A percentile compares a stretch with the other conserved stretches of the same genome.
Conservation (phyloP, 1,140 invertebrate genomes). For the Dinothrombium tinctorium region DNA sequence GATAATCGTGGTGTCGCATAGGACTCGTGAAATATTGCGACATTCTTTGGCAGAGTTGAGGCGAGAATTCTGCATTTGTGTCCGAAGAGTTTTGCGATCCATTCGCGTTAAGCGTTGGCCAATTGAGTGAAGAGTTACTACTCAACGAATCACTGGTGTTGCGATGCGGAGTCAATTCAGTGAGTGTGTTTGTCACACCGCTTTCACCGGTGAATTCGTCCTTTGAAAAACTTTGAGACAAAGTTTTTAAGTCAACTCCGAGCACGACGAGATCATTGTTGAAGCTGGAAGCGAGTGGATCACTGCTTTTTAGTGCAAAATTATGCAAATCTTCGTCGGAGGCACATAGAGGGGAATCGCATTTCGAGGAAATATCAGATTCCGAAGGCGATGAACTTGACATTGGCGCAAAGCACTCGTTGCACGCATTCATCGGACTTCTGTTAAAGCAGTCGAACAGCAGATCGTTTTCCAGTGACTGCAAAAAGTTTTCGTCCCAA, state of each 20-base stretch:
- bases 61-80: no score
- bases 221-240: background rate
- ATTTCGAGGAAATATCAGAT: background rate
- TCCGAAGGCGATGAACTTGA: background rate
- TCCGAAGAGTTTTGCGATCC: no score
- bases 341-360: background rate
- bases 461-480: background rate
- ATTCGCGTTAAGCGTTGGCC: no score
- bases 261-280: conserved; percentile 2
- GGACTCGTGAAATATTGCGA: no score
- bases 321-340: background rate
- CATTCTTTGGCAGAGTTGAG: background rate
- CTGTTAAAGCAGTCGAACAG: background rate
- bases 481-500: background rate
- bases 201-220: background rate
- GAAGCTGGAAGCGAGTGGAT: background rate
- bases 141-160: background rate
- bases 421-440: background rate
- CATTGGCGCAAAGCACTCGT: background rate
- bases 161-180: background rate
- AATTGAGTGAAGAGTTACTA: background rate
- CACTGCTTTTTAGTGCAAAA: background rate
- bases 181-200: background rate
- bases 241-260: conserved; percentile 1
- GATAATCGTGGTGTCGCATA: no score